These are phyloP conservation scores for Limanda limanda DNA, from an alignment of 2,113 vertebrate genomes.

Conservation along the genomic window DNA sequence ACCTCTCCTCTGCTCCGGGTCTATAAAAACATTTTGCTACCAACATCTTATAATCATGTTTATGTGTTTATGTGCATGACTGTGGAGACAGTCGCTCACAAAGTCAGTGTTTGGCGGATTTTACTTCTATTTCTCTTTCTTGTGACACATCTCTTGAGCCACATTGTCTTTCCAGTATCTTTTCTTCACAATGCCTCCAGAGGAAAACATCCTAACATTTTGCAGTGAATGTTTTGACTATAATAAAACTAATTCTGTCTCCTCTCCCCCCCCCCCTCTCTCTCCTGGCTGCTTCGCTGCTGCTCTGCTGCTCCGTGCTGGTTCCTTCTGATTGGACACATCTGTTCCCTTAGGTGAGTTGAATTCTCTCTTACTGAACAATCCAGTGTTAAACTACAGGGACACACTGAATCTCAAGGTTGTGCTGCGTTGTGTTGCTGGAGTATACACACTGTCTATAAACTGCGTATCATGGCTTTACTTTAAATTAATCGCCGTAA, in stretches of 20 bases:
- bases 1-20: not conserved
- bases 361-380: slow-evolving; percentile 22
- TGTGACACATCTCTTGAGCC: slow-evolving; percentile 19
- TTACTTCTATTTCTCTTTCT: slow-evolving; percentile 37
- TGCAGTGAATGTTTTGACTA: slow-evolving; percentile 36
- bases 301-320: slow-evolving; percentile 5
- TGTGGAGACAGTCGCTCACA: not conserved
- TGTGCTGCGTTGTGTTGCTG: not conserved
- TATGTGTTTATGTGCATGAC: not conserved
- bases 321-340: slow-evolving; percentile 46
- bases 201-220: slow-evolving; percentile 41
- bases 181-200: slow-evolving; percentile 1
- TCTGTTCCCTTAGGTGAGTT: slow-evolving; percentile 68
- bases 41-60: too few relatives aligned
- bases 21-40: too few relatives aligned
- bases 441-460: not conserved
- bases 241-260: slow-evolving; percentile 59
- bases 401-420: slow-evolving; percentile 25
- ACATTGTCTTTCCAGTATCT: slow-evolving; percentile 16
- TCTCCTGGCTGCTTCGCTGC: not conserved
- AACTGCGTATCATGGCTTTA: slow-evolving; percentile 26
- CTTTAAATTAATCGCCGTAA: slow-evolving; percentile 29
- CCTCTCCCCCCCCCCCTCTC: slow-evolving; percentile 17
- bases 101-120: slow-evolving; percentile 37
- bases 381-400: slow-evolving; percentile 10